Base-by-base conservation (phyloP, 2,888 invertebrate species). In the Myopa testacea region DNA sequence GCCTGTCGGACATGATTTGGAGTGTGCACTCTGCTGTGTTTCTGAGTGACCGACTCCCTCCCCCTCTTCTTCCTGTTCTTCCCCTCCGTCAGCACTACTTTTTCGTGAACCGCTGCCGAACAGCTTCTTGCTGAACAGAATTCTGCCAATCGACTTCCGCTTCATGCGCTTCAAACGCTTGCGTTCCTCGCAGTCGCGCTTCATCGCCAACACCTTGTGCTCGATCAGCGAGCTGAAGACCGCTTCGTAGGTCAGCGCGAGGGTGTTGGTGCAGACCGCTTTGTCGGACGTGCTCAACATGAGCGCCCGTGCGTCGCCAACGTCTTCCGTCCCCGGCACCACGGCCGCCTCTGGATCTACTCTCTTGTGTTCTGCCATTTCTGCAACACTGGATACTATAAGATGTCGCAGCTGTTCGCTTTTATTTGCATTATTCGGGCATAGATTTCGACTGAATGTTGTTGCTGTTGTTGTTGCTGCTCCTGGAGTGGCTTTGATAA, bases 161-260 rank as follows among this genome's bases (percentile, higher is more conserved):
- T 88, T 88, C 79, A 88, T 84, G 67, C 87, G 85, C 80, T 88
- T 89, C 38, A 87, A 85, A 26, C 86, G 83, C 78, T 88, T 88
- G 45, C 87, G 87, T 79, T 88, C 88, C 82, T 90, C 90, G 72
- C 89, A 89, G 75, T 90, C 89, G 37, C 88, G 87, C 80, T 90
- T 89, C 79, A 90, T 89, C 45, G 88, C 89, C 81, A 87, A 83
- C 84, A 90, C 86, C 84, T 90, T 90, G 83, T 89, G 88, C 82
- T 90, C 88, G 81, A 90, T 85, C 78, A 90, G 84, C 26, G 87
- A 86, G 79, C 86, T 86, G 77, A 90, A 89, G n/a, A 90, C 87
- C 14, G 88, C 86, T 80, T 90, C 90, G 75, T 89, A 90, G 78
- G 88, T 89, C 34, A 89, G 85, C n/a, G 86, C 83, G 78, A 87